Evolutionary conservation across 2,888 invertebrate species (phyloP).

Genomic region (Keiferia lycopersicella): DNA sequence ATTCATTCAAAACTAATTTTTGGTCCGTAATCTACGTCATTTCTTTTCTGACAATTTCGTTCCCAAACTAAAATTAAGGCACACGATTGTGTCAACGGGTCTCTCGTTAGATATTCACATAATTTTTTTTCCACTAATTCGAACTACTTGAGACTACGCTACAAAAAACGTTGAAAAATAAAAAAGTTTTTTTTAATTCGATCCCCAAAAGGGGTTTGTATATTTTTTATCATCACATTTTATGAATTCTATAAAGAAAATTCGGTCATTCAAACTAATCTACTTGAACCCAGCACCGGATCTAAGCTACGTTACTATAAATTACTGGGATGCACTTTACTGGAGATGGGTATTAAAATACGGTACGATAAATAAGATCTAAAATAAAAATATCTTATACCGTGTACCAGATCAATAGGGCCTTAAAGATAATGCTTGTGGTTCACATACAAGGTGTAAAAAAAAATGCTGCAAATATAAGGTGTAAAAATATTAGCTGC

Average conservation of each 20-base stretch:
- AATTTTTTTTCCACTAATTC: conserved; percentile 41
- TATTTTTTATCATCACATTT: conserved; percentile 48
- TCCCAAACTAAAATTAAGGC: conserved; percentile 63
- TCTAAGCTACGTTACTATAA: conserved; percentile 66
- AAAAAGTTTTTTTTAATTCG: conserved; percentile 49
- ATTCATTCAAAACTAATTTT: conserved; percentile 60
- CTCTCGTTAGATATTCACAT: conserved; percentile 66
- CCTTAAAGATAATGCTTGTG: conserved; percentile 1
- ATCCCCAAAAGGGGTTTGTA: conserved; percentile 40
- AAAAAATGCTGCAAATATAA: no score
- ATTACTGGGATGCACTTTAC: conserved; percentile 78
- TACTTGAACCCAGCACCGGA: conserved; percentile 68
- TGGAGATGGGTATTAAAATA: conserved; percentile 54
- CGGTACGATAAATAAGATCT: background rate
- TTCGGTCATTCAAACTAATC: conserved; percentile 57
- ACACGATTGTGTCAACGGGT: conserved; percentile 68
- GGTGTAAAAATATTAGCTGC: no score
- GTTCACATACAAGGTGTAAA: no score
- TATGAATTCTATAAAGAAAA: conserved; percentile 38
- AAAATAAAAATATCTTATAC: conserved; percentile 50
- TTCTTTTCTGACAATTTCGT: conserved; percentile 47
- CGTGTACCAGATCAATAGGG: conserved; percentile 22
- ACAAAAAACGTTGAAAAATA: conserved; percentile 53
- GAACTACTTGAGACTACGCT: conserved; percentile 57
- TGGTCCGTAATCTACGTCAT: conserved; percentile 68